These are phyloP conservation scores for Torymus tubicola DNA, from an alignment of 2,888 invertebrate genomes.

Conservation along the genomic window DNA sequence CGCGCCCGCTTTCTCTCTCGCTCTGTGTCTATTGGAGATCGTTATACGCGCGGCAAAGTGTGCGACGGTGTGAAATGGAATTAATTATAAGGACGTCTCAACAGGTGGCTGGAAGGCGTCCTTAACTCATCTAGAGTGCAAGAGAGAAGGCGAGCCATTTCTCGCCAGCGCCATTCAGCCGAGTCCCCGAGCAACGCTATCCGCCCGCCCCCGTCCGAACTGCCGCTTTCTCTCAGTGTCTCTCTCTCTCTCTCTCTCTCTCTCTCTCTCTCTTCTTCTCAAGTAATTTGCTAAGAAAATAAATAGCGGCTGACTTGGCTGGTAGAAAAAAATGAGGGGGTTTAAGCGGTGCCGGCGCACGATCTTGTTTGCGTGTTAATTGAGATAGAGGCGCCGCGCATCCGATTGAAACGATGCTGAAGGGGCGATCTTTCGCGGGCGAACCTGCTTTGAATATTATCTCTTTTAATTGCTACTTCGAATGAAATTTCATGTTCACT, in stretches of 20 bases:
- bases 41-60: constrained; percentile 49
- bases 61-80: constrained; percentile 74
- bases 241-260: constrained; percentile 29
- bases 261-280: constrained; percentile 65
- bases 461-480: constrained; percentile 7
- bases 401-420: constrained; percentile 25
- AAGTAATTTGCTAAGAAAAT: constrained; percentile 75
- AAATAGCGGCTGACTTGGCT: constrained; percentile 69
- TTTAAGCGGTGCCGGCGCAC: constrained; percentile 32
- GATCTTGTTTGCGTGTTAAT: constrained; percentile 53
- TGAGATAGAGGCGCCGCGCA: constrained; percentile 38
- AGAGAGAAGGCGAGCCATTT: constrained; percentile 28
- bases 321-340: constrained; percentile 33
- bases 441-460: too few species aligned
- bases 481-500: background rate
- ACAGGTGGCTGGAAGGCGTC: constrained; percentile 75
- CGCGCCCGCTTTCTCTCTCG: background rate
- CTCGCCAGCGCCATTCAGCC: constrained; percentile 57
- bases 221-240: constrained; percentile 4
- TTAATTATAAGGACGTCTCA: constrained; percentile 75
- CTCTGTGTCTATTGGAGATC: constrained; percentile 1
- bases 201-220: constrained; percentile 14
- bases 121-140: constrained; percentile 66
- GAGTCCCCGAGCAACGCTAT: background rate
- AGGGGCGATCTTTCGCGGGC: constrained; percentile 18